phyloP scores from a whole-genome alignment of 1,140 invertebrate genomes.

The Prorops nasuta region DNA sequence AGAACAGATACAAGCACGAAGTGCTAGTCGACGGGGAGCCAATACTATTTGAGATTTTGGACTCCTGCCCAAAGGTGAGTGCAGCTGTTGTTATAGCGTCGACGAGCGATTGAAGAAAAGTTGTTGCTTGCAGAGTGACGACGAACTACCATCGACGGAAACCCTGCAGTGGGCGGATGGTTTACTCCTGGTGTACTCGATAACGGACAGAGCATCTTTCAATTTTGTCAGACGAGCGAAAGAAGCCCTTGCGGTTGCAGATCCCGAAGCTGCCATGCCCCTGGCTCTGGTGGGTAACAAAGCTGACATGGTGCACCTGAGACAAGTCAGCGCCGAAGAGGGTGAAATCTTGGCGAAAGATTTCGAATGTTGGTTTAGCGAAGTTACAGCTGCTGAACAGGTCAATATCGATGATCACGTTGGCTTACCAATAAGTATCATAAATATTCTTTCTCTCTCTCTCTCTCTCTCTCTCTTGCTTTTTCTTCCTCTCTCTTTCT shows the following conservation, averaged over 20 bases:
- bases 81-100: neutral
- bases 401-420: conserved; percentile 59
- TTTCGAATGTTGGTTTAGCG: conserved; percentile 83
- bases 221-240: conserved; percentile 77
- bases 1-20: conserved; percentile 89
- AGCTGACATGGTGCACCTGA: conserved; percentile 86
- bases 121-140: conserved; percentile 53
- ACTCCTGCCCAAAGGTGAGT: conserved; percentile 85
- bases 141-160: conserved; percentile 75
- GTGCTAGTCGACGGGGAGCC: conserved; percentile 87
- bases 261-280: conserved; percentile 66
- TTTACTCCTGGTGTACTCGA: conserved; percentile 85
- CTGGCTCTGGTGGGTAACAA: conserved; percentile 85
- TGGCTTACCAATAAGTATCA: too few relatives aligned
- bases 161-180: conserved; percentile 87
- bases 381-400: conserved; percentile 87
- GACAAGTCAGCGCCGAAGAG: conserved; percentile 86
- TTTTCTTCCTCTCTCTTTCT: too few relatives aligned
- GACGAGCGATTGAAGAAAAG: neutral
- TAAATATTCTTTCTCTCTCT: too few relatives aligned
- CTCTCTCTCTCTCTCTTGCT: too few relatives aligned
- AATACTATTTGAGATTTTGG: conserved; percentile 87
- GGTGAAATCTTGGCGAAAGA: conserved; percentile 85
- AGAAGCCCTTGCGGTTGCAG: conserved; percentile 64
- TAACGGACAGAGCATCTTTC: conserved; percentile 84